phyloP scores from a whole-genome alignment of 1,140 invertebrate genomes.

The Bombyx mandarina region DNA sequence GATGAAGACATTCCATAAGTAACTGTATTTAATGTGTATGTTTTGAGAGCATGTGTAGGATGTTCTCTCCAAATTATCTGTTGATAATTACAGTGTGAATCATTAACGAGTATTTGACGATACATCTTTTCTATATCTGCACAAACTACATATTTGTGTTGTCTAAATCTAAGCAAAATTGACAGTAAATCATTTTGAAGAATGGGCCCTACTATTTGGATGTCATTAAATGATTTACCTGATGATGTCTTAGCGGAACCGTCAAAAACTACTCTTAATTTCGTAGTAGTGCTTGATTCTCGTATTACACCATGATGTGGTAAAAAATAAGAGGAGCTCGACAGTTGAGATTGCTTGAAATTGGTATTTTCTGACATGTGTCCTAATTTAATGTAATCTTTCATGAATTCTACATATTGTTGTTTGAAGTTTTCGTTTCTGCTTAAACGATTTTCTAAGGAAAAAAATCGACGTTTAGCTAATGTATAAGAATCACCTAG shows the following conservation, averaged over 20 bases:
- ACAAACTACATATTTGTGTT: slow-evolving; percentile 19
- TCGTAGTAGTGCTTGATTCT: too few species aligned
- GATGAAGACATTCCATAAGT: slow-evolving; percentile 30
- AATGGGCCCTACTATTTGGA: slow-evolving; percentile 29
- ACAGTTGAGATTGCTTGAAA: too few species aligned
- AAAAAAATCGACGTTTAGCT: slow-evolving; percentile 11
- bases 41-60: slow-evolving; percentile 7
- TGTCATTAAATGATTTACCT: slow-evolving; percentile 31
- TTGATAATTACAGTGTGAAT: slow-evolving; percentile 25
- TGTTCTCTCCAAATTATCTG: slow-evolving; percentile 30
- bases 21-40: slow-evolving; percentile 20
- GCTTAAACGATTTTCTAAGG: slow-evolving; percentile 15
- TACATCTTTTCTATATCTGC: slow-evolving; percentile 36
- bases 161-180: slow-evolving; percentile 30
- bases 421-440: too few species aligned
- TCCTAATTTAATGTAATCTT: too few species aligned
- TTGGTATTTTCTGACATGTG: too few species aligned
- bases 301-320: too few species aligned
- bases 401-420: too few species aligned
- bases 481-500: slow-evolving; percentile 11
- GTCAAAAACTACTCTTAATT: too few species aligned
- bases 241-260: too few species aligned
- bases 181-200: slow-evolving; percentile 27
- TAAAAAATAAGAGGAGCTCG: too few species aligned
- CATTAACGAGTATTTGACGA: slow-evolving; percentile 27